Percentiles rank a stretch among this genome's conserved stretches.
These are phyloP conservation scores for Gymnocypris eckloni DNA, from an alignment of 2,797 vertebrate genomes.

Conservation along the genomic window DNA sequence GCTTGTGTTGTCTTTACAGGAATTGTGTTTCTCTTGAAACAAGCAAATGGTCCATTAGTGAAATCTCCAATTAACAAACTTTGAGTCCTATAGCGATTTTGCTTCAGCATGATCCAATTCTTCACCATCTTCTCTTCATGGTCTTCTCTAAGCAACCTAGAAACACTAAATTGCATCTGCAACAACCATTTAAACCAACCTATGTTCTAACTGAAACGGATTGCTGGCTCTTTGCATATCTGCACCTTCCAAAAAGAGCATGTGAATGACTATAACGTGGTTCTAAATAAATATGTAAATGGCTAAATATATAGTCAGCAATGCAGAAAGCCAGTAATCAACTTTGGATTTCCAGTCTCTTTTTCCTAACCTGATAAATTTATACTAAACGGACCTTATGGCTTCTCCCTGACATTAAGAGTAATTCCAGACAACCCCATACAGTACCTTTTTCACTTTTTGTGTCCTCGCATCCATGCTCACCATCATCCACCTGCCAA, in stretches of 20 bases:
- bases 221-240: constrained; percentile 77
- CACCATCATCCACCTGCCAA: constrained; percentile 63
- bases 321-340: constrained; percentile 87
- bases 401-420: constrained; percentile 58
- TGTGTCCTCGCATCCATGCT: constrained; percentile 78
- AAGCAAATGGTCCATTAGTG: constrained; percentile 59
- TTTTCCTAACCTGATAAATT: constrained; percentile 72
- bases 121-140: constrained; percentile 70
- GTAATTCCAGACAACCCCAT: constrained; percentile 62
- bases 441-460: constrained; percentile 92
- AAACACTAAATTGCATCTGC: constrained; percentile 77
- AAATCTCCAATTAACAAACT: constrained; percentile 61
- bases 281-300: neutral
- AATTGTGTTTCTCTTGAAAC: constrained; percentile 53
- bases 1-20: constrained; percentile 48
- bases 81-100: constrained; percentile 57
- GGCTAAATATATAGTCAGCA: neutral
- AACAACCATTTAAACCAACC: constrained; percentile 71
- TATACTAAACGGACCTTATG: constrained; percentile 70
- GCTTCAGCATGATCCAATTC: constrained; percentile 63
- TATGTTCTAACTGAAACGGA: constrained; percentile 62
- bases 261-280: neutral
- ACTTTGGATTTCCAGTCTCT: constrained; percentile 97
- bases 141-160: constrained; percentile 76
- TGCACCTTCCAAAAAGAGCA: constrained; percentile 38